phyloP scores from a whole-genome alignment of 2,113 vertebrate genomes.

The Limnothrissa miodon region DNA sequence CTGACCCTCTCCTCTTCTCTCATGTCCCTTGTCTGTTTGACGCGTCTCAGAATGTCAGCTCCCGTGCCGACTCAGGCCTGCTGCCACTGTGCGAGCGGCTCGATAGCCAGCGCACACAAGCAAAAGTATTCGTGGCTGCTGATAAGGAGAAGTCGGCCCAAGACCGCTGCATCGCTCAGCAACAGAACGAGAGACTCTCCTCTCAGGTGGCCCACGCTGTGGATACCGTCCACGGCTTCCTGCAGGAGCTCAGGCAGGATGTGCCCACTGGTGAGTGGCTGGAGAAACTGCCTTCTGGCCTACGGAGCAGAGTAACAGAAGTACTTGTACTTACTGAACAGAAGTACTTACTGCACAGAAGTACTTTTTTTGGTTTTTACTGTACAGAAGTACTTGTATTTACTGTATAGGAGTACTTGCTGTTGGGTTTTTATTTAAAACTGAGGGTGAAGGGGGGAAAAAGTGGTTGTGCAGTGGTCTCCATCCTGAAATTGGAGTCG shows the following conservation, averaged over 20 bases:
- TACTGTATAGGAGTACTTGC: too few relatives aligned
- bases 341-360: too few relatives aligned
- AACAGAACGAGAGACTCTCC: conserved; percentile 65
- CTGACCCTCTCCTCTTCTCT: not conserved
- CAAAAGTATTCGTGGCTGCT: not conserved
- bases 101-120: conserved; percentile 45
- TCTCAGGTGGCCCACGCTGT: conserved; percentile 59
- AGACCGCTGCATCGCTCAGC: conserved; percentile 55
- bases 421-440: too few relatives aligned
- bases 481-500: too few relatives aligned
- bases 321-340: too few relatives aligned
- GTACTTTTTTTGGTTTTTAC: too few relatives aligned
- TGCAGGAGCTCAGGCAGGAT: conserved; percentile 83
- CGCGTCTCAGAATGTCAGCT: not conserved
- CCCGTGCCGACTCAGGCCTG: not conserved
- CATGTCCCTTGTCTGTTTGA: not conserved
- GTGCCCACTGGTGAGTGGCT: conserved; percentile 79
- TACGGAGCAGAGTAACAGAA: not conserved
- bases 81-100: conserved; percentile 57
- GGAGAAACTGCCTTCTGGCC: too few relatives aligned
- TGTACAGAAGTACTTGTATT: too few relatives aligned
- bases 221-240: conserved; percentile 72
- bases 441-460: too few relatives aligned
- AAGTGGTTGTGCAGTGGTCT: too few relatives aligned
- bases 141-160: conserved; percentile 53